Evolutionary conservation across 1,140 invertebrate species (phyloP).

Genomic region (Heterodera schachtii): DNA sequence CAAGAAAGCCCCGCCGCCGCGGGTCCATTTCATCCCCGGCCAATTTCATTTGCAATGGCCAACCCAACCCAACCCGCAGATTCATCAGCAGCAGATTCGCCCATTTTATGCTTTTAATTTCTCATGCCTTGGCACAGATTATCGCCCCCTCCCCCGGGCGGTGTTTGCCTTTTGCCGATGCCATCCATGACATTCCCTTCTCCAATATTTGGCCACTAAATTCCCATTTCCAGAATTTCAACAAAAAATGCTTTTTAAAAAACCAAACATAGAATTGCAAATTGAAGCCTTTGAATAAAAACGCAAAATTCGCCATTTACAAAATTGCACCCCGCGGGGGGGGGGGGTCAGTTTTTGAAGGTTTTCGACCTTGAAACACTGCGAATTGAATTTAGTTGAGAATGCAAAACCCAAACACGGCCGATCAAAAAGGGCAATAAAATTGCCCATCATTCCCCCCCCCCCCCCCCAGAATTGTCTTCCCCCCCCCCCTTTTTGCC

Average conservation of each 20-base stretch:
- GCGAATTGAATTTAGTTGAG: neutral
- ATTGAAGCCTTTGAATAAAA: neutral
- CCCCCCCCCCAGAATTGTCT: no score
- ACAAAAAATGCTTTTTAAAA: neutral
- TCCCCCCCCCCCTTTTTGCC: neutral
- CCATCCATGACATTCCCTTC: neutral
- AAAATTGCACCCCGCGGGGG: neutral
- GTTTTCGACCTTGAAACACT: neutral
- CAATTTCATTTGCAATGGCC: constrained; percentile 2
- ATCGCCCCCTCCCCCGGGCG: neutral
- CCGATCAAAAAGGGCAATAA: constrained; percentile 2
- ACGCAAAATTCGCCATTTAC: neutral
- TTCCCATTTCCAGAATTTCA: neutral
- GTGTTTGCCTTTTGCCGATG: neutral
- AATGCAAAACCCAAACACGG: neutral
- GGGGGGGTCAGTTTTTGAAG: no score
- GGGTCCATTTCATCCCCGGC: neutral
- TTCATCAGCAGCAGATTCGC: neutral
- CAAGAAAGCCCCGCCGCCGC: neutral
- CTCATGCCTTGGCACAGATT: neutral
- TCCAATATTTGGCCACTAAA: neutral
- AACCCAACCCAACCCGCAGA: neutral
- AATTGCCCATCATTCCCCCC: neutral
- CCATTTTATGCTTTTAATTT: constrained; percentile 1
- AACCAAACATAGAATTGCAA: neutral